Evolutionary conservation across 2,113 vertebrate species (phyloP).

Genomic region (Chaetodon trifascialis): DNA sequence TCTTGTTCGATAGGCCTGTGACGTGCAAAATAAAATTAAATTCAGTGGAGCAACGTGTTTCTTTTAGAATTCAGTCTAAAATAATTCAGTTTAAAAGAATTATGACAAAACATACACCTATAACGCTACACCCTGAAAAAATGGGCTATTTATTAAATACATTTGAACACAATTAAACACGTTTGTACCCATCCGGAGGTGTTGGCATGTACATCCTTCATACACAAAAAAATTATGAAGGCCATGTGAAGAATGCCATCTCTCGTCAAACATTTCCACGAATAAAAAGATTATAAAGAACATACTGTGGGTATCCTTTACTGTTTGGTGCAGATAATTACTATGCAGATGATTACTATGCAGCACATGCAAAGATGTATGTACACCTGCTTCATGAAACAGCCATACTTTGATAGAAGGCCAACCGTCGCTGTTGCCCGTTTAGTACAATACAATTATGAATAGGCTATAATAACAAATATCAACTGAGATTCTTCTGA

Average conservation of each 20-base stretch:
- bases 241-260: neutral
- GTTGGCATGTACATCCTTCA: neutral
- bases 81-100: no score
- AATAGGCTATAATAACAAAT: neutral
- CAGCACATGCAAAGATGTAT: neutral
- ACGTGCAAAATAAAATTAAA: neutral
- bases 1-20: neutral
- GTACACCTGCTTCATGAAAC: neutral
- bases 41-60: neutral
- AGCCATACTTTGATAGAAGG: neutral
- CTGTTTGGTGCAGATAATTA: neutral
- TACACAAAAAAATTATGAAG: neutral
- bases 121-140: neutral
- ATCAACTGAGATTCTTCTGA: neutral
- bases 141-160: neutral
- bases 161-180: neutral
- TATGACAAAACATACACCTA: neutral
- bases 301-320: neutral
- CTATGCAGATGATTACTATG: no score
- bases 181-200: neutral
- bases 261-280: neutral
- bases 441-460: neutral
- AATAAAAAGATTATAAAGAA: neutral
- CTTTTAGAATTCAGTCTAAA: neutral
- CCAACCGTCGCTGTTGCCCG: neutral